A percentile compares a stretch with the other conserved stretches of the same genome.
Evolutionary conservation across 2,797 vertebrate species (phyloP).

Genomic region (Picus viridis): DNA sequence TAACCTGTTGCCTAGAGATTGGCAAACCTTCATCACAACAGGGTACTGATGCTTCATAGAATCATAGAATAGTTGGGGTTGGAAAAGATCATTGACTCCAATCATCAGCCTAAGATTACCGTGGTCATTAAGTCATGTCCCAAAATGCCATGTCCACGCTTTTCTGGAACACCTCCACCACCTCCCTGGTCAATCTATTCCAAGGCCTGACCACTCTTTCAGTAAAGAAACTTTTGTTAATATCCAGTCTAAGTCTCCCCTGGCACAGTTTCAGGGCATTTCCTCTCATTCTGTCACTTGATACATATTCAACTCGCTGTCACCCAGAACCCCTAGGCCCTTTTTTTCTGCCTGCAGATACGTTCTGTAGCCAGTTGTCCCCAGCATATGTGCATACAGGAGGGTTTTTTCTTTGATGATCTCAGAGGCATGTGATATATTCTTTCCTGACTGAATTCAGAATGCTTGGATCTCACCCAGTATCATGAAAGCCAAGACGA

Average conservation of each 20-base stretch:
- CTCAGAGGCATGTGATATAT: neutral
- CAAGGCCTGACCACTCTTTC: too few species aligned
- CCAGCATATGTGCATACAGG: neutral
- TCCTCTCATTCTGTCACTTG: too few species aligned
- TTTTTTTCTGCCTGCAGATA: neutral
- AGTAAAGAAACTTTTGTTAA: too few species aligned
- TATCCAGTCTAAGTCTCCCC: too few species aligned
- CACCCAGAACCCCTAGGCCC: neutral
- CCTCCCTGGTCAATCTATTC: too few species aligned
- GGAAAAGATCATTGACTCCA: too few species aligned
- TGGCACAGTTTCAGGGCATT: too few species aligned
- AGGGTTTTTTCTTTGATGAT: neutral
- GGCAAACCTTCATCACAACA: rapidly evolving
- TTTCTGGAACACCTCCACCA: too few species aligned
- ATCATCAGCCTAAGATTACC: too few species aligned
- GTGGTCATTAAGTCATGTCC: too few species aligned
- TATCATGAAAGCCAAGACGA: neutral
- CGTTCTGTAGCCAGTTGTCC: neutral
- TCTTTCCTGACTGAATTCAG: neutral
- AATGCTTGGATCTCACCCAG: neutral
- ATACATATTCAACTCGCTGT: neutral
- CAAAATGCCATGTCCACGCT: too few species aligned
- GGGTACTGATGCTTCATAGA: neutral
- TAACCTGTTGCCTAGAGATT: neutral
- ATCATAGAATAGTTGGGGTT: too few species aligned